These are phyloP conservation scores for Pantherophis guttatus DNA, from an alignment of 2,113 vertebrate species.

Conservation along the genomic window DNA sequence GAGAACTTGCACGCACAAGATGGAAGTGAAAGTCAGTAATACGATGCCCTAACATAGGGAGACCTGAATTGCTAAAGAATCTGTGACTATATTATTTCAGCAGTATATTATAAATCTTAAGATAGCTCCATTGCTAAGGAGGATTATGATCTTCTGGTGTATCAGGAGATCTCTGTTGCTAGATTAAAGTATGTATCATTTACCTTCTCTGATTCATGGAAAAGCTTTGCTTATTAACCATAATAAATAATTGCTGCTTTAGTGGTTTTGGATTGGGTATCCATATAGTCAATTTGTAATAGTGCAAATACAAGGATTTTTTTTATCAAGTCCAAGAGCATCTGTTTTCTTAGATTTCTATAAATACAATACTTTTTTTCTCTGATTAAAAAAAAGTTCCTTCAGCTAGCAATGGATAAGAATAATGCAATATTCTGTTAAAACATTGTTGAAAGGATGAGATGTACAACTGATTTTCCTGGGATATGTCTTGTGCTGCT, in stretches of 20 bases:
- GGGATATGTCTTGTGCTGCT: conserved; percentile 39
- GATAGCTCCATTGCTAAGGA: neutral
- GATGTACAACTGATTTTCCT: conserved; percentile 16
- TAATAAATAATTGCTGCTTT: conserved; percentile 10
- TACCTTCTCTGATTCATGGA: neutral
- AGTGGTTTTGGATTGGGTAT: conserved; percentile 25
- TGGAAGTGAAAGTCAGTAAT: conserved; percentile 10
- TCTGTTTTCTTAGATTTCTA: conserved; percentile 34
- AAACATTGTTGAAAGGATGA: conserved; percentile 46
- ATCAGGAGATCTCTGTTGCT: conserved; percentile 8
- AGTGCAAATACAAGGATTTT: conserved; percentile 36
- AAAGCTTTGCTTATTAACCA: conserved; percentile 7
- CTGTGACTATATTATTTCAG: conserved; percentile 18
- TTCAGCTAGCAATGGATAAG: conserved; percentile 34
- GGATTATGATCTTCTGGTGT: conserved; percentile 12
- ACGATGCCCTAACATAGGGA: neutral
- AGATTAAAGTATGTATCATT: neutral
- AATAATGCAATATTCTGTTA: conserved; percentile 63
- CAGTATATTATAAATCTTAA: conserved; percentile 13
- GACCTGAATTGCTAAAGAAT: neutral
- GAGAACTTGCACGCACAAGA: neutral
- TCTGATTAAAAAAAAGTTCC: conserved; percentile 24
- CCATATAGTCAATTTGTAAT: conserved; percentile 23
- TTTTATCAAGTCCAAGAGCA: conserved; percentile 5
- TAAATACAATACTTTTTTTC: conserved; percentile 10